These are phyloP conservation scores for Leucoma salicis DNA, from an alignment of 2,888 invertebrate species.

Conservation along the genomic window DNA sequence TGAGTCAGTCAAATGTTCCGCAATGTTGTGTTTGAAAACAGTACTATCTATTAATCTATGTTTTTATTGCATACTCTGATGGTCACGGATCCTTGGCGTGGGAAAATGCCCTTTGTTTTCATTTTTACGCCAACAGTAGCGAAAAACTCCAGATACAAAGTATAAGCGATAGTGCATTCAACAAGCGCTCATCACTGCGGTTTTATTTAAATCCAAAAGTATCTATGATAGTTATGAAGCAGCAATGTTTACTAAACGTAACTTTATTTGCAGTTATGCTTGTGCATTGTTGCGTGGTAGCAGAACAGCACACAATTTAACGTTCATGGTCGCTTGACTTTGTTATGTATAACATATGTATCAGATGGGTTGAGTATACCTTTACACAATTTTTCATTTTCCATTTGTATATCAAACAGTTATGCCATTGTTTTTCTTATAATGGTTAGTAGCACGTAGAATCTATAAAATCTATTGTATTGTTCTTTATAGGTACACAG, in stretches of 20 bases:
- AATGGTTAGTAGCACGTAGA: too few species aligned
- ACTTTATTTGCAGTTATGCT: conserved; percentile 9
- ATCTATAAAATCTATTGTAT: too few species aligned
- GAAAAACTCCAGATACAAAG: background rate
- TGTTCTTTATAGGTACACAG: too few species aligned
- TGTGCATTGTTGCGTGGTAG: conserved; percentile 29
- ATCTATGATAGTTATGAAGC: background rate
- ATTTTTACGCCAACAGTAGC: conserved; percentile 23
- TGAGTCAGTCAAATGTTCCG: background rate
- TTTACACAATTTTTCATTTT: background rate
- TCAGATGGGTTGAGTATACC: background rate
- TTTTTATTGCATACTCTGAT: conserved; percentile 42
- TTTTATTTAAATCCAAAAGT: background rate
- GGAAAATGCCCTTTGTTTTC: conserved; percentile 43
- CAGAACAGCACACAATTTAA: conserved; percentile 31
- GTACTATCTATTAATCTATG: conserved; percentile 15
- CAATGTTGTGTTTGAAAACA: background rate
- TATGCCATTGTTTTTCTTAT: too few species aligned
- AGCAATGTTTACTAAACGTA: conserved; percentile 10
- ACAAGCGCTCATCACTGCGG: conserved; percentile 5
- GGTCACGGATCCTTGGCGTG: conserved; percentile 57
- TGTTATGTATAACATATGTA: background rate
- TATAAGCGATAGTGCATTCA: background rate
- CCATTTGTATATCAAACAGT: background rate
- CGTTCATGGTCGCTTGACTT: conserved; percentile 36